These are phyloP conservation scores for Gastracanthus pulcherrimus DNA, from an alignment of 2,888 invertebrate species.

Conservation along the genomic window DNA sequence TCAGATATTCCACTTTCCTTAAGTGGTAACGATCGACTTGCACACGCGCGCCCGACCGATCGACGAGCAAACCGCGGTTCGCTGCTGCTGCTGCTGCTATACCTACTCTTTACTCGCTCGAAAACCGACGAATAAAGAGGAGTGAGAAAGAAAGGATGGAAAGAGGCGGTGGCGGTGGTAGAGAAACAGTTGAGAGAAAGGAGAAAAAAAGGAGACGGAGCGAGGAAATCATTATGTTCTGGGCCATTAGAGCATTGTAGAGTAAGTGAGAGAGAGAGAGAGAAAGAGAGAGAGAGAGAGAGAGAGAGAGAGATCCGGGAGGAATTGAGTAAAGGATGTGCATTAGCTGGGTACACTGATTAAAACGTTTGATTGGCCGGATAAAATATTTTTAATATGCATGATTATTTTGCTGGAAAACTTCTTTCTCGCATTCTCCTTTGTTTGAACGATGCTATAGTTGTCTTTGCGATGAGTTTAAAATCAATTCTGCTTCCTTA, in stretches of 20 bases:
- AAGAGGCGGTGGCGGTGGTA: neutral
- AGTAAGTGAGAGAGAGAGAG: neutral
- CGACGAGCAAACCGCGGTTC: conserved; percentile 31
- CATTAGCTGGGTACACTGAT: conserved; percentile 44
- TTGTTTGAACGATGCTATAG: too few relatives aligned
- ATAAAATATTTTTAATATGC: conserved; percentile 19
- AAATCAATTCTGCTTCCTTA: too few relatives aligned
- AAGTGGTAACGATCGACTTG: conserved; percentile 56
- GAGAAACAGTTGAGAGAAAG: neutral
- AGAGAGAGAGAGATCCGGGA: too few relatives aligned
- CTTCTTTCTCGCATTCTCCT: neutral
- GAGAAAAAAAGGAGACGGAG: conserved; percentile 4
- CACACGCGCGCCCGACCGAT: too few relatives aligned
- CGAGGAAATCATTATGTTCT: conserved; percentile 47
- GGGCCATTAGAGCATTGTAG: conserved; percentile 37
- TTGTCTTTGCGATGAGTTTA: too few relatives aligned
- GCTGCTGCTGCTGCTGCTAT: neutral
- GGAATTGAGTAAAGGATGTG: conserved; percentile 23
- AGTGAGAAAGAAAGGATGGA: neutral
- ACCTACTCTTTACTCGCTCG: neutral
- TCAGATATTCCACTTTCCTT: conserved; percentile 59
- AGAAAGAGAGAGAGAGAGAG: conserved; percentile 5
- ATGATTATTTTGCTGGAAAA: neutral
- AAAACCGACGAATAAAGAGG: neutral
- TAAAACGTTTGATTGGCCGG: conserved; percentile 39